Evolutionary conservation across 2,113 vertebrate genomes (phyloP), one percentile per base, ranked within the genome.

Genomic region (Seriola aureovittata): DNA sequence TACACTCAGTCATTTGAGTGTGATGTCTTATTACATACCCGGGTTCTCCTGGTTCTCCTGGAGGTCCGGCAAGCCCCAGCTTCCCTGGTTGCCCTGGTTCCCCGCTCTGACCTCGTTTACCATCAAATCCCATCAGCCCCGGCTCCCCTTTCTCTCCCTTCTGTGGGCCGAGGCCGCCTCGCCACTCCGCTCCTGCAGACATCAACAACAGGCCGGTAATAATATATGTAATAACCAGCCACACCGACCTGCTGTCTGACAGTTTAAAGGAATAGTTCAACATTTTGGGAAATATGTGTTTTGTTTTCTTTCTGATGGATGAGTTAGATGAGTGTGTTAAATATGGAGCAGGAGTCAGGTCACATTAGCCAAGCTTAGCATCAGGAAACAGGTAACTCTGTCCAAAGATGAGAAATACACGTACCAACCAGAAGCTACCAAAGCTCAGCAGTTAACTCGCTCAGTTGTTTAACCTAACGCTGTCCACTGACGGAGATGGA

Each of bases 51-150:
- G 54, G 36, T 58, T 58, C 69, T 42, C 69, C 69, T 0, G 36
- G 69, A 7, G 13, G n/a, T 5, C 69, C 69, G 0, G 10, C 4
- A 19, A 3, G 0, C 23, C 69, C 69, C 17, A 21, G 32, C 1
- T 0, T 1, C 62, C 92, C 92, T 0, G 65, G 0, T 7, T 5
- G 0, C 12, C 92, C 92, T 0, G 23, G 17, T 0, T 87, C 85
- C 1, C 92, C 92, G 1, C 67, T 80, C 38, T 44, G 63, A 52
- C 92, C 92, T 58, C 82, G 70, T 81, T 93, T 93, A 13, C 92
- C 92, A 0, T 11, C 0, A 1, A 3, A 3, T 25, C 87, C 91
- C 4, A 0, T 0, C 5, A 0, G 3, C 1, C 92, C 92, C 0
- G 40, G 19, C 0, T 67, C 78, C 3, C 92, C 92, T 48, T 64